Evolutionary conservation across 2,888 invertebrate species (phyloP).

Genomic region (Ganaspis brasiliensis): DNA sequence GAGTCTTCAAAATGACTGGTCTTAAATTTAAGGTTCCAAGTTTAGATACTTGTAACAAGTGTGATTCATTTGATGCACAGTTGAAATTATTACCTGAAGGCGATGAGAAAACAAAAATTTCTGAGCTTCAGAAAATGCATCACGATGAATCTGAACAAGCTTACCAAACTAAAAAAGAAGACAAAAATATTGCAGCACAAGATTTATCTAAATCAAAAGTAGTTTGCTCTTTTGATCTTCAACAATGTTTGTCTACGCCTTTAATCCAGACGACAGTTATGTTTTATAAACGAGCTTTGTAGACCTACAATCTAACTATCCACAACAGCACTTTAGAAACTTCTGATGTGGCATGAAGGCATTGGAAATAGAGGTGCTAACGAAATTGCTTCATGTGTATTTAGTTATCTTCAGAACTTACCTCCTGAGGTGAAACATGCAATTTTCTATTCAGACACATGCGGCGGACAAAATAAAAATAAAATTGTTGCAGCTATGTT

Average conservation of each 20-base stretch:
- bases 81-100: conserved; percentile 36
- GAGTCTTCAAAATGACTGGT: conserved; percentile 35
- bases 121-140: no score
- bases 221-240: no score
- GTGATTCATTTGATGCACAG: conserved; percentile 13
- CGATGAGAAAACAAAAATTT: neutral
- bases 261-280: conserved; percentile 64
- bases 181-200: conserved; percentile 47
- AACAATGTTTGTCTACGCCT: conserved; percentile 68
- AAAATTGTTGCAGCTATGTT: no score
- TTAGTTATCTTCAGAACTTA: conserved; percentile 67
- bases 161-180: conserved; percentile 47
- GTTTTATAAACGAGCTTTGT: conserved; percentile 71
- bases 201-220: conserved; percentile 42
- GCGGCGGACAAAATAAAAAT: no score
- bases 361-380: no score
- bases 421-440: no score
- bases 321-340: conserved; percentile 58
- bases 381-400: no score
- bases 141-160: conserved; percentile 51
- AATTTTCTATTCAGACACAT: no score
- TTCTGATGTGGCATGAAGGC: conserved; percentile 62
- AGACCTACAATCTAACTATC: no score
- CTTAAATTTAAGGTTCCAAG: conserved; percentile 44
- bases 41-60: no score